phyloP scores from a whole-genome alignment of 1,140 invertebrate genomes.

The Philotrypesis tridentata region DNA sequence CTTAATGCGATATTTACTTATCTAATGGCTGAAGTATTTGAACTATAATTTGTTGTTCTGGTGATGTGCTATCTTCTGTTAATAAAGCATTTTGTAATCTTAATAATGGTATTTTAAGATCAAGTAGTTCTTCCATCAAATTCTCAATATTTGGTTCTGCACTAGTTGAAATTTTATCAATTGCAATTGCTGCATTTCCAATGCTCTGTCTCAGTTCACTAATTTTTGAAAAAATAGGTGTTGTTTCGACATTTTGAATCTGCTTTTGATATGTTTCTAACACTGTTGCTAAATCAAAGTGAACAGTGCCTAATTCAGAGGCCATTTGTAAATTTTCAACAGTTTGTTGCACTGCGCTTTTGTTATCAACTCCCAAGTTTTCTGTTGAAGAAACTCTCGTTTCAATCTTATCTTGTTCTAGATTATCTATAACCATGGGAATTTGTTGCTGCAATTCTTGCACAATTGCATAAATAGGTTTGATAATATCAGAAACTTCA shows the following conservation, averaged over 20 bases:
- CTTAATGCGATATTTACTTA: constrained; percentile 22
- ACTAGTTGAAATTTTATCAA: constrained; percentile 53
- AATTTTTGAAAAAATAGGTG: constrained; percentile 56
- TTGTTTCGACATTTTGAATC: constrained; percentile 22
- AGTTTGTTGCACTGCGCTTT: constrained; percentile 35
- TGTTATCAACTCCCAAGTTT: constrained; percentile 30
- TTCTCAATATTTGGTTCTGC: constrained; percentile 53
- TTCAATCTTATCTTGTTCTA: constrained; percentile 36
- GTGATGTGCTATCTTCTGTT: constrained; percentile 56
- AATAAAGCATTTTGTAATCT: constrained; percentile 61
- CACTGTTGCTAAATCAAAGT: constrained; percentile 59
- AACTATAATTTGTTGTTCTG: constrained; percentile 57
- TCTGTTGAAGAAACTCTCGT: constrained; percentile 11
- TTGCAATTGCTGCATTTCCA: constrained; percentile 52
- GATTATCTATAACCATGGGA: constrained; percentile 50
- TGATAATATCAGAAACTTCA: constrained; percentile 50
- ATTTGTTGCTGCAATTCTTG: constrained; percentile 61
- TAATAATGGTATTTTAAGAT: constrained; percentile 60
- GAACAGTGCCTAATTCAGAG: constrained; percentile 57
- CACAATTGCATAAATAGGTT: constrained; percentile 55
- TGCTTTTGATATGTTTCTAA: constrained; percentile 56
- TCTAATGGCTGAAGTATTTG: constrained; percentile 45
- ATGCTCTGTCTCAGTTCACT: constrained; percentile 59
- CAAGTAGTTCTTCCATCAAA: constrained; percentile 56
- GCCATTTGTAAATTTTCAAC: constrained; percentile 55